These are phyloP conservation scores for Nephrocerus scutellatus DNA, from an alignment of 2,888 invertebrate species.

Conservation along the genomic window DNA sequence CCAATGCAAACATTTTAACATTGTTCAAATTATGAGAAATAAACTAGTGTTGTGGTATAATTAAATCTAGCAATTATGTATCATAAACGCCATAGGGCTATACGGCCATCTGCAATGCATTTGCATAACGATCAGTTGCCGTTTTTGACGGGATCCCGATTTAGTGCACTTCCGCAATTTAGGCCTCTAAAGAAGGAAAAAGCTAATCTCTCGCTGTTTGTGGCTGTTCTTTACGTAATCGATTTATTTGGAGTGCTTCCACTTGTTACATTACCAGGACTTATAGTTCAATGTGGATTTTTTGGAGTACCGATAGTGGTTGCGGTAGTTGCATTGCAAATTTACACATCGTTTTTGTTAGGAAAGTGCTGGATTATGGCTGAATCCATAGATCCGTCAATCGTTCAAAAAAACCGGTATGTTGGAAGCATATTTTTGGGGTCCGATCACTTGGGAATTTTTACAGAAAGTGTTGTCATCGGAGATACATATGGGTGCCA, in stretches of 20 bases:
- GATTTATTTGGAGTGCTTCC: conserved; percentile 81
- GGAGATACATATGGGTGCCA: too few relatives aligned
- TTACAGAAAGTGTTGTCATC: too few relatives aligned
- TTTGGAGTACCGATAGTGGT: conserved; percentile 64
- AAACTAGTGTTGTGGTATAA: neutral
- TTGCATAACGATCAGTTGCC: conserved; percentile 40
- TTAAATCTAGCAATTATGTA: conserved; percentile 5
- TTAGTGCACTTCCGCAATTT: conserved; percentile 42
- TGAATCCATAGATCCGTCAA: conserved; percentile 61
- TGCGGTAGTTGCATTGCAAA: conserved; percentile 61
- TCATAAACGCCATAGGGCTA: conserved; percentile 16
- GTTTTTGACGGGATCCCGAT: conserved; percentile 37
- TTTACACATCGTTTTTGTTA: conserved; percentile 73
- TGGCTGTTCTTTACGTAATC: conserved; percentile 68
- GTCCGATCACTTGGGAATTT: too few relatives aligned
- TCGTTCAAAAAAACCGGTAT: conserved; percentile 55
- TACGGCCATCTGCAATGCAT: conserved; percentile 10
- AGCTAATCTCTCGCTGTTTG: conserved; percentile 55
- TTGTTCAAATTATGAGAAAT: conserved; percentile 1
- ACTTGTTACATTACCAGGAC: conserved; percentile 66
- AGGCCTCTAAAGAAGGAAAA: conserved; percentile 31
- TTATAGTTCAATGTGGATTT: conserved; percentile 67
- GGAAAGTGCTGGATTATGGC: conserved; percentile 78
- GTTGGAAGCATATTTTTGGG: conserved; percentile 18
- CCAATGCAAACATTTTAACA: too few relatives aligned